These are phyloP conservation scores for Papilio polyxenes DNA, from an alignment of 1,140 invertebrate genomes.

Conservation along the genomic window DNA sequence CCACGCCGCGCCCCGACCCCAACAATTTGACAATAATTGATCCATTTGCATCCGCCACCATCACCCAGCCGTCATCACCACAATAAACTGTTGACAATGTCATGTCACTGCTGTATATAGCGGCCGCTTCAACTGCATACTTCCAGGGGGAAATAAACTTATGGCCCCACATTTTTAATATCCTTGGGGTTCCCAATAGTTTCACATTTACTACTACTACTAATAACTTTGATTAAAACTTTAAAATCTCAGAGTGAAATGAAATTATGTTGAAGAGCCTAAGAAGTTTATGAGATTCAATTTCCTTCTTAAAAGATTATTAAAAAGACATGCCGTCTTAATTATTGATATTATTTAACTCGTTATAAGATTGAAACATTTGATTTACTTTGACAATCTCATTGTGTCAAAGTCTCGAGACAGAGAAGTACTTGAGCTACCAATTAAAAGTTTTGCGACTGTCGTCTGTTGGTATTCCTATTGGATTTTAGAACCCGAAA, in stretches of 20 bases:
- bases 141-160: background rate
- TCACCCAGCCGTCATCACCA: constrained; percentile 22
- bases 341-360: background rate
- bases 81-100: constrained; percentile 37
- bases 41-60: constrained; percentile 45
- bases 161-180: background rate
- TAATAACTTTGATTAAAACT: no score
- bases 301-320: background rate
- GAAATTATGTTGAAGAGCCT: background rate
- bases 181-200: background rate
- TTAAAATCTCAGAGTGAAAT: no score
- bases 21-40: constrained; percentile 65
- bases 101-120: background rate
- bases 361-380: background rate
- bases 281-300: background rate
- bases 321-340: background rate
- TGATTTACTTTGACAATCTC: background rate
- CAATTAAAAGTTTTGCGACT: constrained; percentile 23
- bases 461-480: constrained; percentile 16
- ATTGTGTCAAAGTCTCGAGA: background rate
- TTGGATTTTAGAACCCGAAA: constrained; percentile 20
- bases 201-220: no score
- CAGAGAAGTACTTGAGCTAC: constrained; percentile 9
- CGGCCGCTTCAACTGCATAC: background rate
- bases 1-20: constrained; percentile 53